Percentiles rank a stretch among this genome's conserved stretches.
Evolutionary conservation across 1,140 invertebrate species (phyloP).

Genomic region (Orussus abietinus): DNA sequence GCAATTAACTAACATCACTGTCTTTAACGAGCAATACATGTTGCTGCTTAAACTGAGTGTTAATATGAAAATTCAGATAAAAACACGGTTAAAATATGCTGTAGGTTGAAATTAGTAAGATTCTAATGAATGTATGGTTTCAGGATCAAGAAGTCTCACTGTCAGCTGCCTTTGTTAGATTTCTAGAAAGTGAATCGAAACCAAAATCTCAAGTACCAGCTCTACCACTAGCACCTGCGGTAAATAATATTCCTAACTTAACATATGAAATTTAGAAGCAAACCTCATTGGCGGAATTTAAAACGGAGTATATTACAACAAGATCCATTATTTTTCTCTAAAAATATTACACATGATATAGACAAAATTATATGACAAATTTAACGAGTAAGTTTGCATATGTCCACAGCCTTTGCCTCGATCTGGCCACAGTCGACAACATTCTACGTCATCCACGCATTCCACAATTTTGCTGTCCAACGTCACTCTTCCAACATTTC

Average conservation of each 20-base stretch:
- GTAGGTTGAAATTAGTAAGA: conserved; percentile 1
- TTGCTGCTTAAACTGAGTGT: neutral
- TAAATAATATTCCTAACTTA: too few species aligned
- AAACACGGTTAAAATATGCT: conserved; percentile 1
- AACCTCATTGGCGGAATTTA: too few species aligned
- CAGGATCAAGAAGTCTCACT: conserved; percentile 60
- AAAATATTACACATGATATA: too few species aligned
- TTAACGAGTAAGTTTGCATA: too few species aligned
- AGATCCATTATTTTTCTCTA: too few species aligned
- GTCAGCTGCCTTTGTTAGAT: conserved; percentile 84
- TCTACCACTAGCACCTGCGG: conserved; percentile 56
- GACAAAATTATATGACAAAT: too few species aligned
- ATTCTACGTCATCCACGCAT: conserved; percentile 45
- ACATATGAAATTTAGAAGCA: too few species aligned
- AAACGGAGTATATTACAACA: too few species aligned
- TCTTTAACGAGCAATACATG: neutral
- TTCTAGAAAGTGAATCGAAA: conserved; percentile 81
- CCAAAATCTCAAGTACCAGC: conserved; percentile 62
- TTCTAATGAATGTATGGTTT: conserved; percentile 11
- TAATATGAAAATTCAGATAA: conserved; percentile 7
- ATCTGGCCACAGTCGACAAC: conserved; percentile 42
- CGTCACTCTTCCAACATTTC: conserved; percentile 58
- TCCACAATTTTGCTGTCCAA: conserved; percentile 57
- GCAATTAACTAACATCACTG: too few species aligned
- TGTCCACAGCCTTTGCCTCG: conserved; percentile 35